phyloP scores from a whole-genome alignment of 2,113 vertebrate genomes.

The Ciconia stormi region DNA sequence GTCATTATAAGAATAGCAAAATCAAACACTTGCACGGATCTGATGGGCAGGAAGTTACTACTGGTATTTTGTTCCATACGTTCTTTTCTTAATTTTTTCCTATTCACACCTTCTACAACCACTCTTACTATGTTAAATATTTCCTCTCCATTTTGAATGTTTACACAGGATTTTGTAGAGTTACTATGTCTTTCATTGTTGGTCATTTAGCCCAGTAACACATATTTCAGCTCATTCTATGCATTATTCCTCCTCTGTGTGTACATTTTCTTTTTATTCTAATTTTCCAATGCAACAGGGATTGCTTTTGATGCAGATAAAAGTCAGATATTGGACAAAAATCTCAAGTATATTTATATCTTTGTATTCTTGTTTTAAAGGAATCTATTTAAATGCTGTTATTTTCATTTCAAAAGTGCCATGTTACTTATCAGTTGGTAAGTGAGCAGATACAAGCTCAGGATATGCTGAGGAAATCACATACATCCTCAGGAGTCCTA shows the following conservation, averaged over 20 bases:
- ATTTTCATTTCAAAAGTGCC: neutral
- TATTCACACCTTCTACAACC: neutral
- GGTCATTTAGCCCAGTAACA: neutral
- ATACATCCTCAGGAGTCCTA: neutral
- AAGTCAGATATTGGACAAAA: neutral
- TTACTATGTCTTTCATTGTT: neutral
- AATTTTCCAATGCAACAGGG: neutral
- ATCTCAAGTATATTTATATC: neutral
- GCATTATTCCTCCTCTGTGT: neutral
- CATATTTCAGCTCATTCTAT: neutral
- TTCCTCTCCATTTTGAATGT: neutral
- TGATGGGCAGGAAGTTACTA: neutral
- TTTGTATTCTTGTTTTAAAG: neutral
- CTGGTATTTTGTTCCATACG: neutral
- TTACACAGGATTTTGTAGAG: neutral
- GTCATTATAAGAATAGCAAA: neutral
- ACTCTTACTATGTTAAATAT: neutral
- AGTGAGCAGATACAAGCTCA: neutral
- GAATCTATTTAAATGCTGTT: neutral
- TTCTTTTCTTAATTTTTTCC: neutral
- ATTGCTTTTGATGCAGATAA: neutral
- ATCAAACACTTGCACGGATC: accelerated
- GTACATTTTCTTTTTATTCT: neutral
- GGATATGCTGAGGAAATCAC: slow-evolving; percentile 47
- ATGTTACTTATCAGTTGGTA: neutral